Evolutionary conservation across 2,888 invertebrate species (phyloP).

Genomic region (Dasysyrphus albostriatus): DNA sequence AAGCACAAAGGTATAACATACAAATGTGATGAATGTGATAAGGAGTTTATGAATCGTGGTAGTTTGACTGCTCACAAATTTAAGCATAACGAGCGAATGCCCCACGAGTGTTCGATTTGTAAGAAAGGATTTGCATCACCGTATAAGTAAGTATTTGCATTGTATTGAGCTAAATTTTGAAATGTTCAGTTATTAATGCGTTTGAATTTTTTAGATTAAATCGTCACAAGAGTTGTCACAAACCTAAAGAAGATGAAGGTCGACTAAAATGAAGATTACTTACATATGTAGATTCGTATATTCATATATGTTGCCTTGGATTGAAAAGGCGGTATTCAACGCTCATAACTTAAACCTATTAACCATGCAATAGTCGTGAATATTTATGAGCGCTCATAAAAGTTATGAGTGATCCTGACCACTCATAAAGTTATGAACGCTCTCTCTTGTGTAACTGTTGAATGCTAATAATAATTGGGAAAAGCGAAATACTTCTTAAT

Average conservation of each 20-base stretch:
- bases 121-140: conserved; percentile 67
- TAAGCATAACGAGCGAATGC: conserved; percentile 62
- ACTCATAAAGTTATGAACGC: too few species aligned
- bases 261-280: background rate
- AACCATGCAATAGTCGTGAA: too few species aligned
- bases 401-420: too few species aligned
- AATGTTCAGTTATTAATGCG: background rate
- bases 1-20: conserved; percentile 72
- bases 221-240: conserved; percentile 56
- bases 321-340: too few species aligned
- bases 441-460: too few species aligned
- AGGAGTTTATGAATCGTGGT: conserved; percentile 65
- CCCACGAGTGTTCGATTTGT: conserved; percentile 60
- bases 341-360: too few species aligned
- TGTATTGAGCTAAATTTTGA: background rate
- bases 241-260: conserved; percentile 14
- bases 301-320: too few species aligned
- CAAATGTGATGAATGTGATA: conserved; percentile 66
- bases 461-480: too few species aligned
- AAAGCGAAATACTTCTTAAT: too few species aligned
- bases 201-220: conserved; percentile 36
- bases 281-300: background rate
- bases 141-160: conserved; percentile 50
- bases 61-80: conserved; percentile 62
- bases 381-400: too few species aligned